Evolutionary conservation across 2,888 invertebrate species (phyloP), one percentile per base, ranked within the genome.

Genomic region (Nycteola revayana): DNA sequence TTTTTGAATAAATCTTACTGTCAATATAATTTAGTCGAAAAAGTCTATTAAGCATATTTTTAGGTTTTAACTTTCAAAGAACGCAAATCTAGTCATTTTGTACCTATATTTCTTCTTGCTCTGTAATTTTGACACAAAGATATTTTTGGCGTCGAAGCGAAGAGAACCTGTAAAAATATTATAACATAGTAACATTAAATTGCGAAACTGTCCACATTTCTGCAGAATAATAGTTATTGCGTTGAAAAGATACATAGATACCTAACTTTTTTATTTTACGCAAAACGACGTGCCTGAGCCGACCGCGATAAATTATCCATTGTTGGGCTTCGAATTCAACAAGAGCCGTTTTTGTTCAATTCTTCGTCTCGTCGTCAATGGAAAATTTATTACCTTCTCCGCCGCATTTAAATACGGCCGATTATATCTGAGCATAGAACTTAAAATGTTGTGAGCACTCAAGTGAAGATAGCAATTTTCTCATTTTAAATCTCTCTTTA

Each of bases 271-370:
- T 75, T 75, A 75, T 76, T 75, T 75, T 59, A 71, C 60, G 63
- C 60, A 70, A 70, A 67, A 52, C 56, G 58, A 60, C 52, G 50
- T 55, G 66, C 68, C 69, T 74, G 67, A 67, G 66, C 67, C 71
- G 69, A 70, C 78, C 76, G 74, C 84, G 74, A 88, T 87, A 85
- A 86, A 86, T 86, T 85, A 82, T 78, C 86, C 74, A 85, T 85
- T 87, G 84, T 85, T 76, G 71, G 66, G 64, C 63, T 54, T 59
- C 72, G 75, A 80, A 80, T 85, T 78, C 79, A 79, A 80, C 79
- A 79, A 75, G 79, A 78, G 67, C 72, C 77, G 82, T 83, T 88
- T 87, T 85, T 86, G 86, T 88, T 85, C 86, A 80, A 83, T 85
- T 85, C 86, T 83, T 83, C 78, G 80, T 74, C 76, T 81, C 73